phyloP scores from a whole-genome alignment of 2,888 invertebrate species.

The Caenorhabditis afra region DNA sequence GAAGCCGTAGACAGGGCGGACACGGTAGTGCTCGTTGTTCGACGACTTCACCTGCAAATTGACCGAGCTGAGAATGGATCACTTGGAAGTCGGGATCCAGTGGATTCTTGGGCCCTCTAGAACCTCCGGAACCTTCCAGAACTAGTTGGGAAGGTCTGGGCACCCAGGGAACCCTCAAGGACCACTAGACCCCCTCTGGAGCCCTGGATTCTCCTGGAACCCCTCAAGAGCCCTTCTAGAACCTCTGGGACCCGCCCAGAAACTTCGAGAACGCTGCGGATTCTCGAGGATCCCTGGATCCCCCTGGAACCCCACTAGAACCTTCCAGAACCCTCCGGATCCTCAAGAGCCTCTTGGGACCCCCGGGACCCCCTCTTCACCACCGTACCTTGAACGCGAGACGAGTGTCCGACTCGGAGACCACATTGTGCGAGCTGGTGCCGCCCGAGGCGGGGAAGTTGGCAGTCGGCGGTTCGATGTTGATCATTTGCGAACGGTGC shows the following conservation, averaged over 20 bases:
- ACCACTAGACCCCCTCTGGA: no score
- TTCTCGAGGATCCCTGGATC: no score
- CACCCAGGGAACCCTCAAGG: no score
- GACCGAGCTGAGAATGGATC: constrained; percentile 9
- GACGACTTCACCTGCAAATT: constrained; percentile 65
- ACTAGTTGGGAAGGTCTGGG: no score
- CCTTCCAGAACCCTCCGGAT: no score
- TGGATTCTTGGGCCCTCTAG: not conserved
- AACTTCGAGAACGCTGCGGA: not conserved
- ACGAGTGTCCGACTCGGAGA: constrained; percentile 62
- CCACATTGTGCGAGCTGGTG: constrained; percentile 63
- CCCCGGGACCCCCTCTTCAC: not conserved
- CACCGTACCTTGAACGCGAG: constrained; percentile 67
- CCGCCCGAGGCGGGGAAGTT: constrained; percentile 70
- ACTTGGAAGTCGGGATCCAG: constrained; percentile 43
- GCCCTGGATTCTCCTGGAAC: no score
- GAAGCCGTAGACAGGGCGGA: constrained; percentile 73
- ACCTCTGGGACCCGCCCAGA: no score
- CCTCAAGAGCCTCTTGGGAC: no score
- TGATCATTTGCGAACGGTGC: constrained; percentile 42
- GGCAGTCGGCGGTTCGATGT: constrained; percentile 67
- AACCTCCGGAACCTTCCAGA: no score
- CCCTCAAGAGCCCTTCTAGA: no score
- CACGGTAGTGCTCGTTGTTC: constrained; percentile 74
- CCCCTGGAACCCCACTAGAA: no score